Percentiles rank a stretch among this genome's conserved stretches.
Evolutionary conservation across 2,797 vertebrate species (phyloP).

Genomic region (Pachyuromys duprasi): DNA sequence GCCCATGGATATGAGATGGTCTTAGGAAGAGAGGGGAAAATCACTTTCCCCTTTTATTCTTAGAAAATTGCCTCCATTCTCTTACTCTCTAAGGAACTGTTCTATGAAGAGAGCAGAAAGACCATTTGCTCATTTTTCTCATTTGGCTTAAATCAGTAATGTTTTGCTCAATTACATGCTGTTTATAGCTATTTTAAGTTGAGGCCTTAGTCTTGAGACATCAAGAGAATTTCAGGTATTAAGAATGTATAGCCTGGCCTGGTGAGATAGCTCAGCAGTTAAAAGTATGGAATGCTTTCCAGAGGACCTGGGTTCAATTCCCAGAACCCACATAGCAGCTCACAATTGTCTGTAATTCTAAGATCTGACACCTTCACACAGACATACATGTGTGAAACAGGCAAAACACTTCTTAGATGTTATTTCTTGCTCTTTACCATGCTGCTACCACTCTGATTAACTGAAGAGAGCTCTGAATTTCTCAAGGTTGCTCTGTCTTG

Average conservation of each 20-base stretch:
- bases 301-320: no score
- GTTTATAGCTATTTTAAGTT: slow-evolving; percentile 62
- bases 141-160: slow-evolving; percentile 63
- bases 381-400: no score
- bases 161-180: slow-evolving; percentile 58
- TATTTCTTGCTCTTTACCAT: neutral
- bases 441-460: slow-evolving; percentile 5
- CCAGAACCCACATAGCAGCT: no score
- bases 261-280: no score
- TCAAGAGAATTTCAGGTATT: slow-evolving; percentile 56
- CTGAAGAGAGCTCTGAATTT: neutral
- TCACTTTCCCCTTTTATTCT: slow-evolving; percentile 49
- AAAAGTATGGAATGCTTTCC: no score
- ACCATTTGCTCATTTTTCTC: slow-evolving; percentile 40
- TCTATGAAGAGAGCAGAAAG: slow-evolving; percentile 60
- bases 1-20: neutral
- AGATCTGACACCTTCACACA: no score
- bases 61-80: slow-evolving; percentile 50
- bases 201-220: slow-evolving; percentile 59
- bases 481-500: neutral
- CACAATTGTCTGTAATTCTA: no score
- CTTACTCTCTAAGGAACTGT: slow-evolving; percentile 50
- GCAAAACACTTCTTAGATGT: neutral
- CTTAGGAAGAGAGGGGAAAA: neutral
- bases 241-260: neutral